Conservation (phyloP, 1,140 invertebrate species). For the Idris sp. region DNA sequence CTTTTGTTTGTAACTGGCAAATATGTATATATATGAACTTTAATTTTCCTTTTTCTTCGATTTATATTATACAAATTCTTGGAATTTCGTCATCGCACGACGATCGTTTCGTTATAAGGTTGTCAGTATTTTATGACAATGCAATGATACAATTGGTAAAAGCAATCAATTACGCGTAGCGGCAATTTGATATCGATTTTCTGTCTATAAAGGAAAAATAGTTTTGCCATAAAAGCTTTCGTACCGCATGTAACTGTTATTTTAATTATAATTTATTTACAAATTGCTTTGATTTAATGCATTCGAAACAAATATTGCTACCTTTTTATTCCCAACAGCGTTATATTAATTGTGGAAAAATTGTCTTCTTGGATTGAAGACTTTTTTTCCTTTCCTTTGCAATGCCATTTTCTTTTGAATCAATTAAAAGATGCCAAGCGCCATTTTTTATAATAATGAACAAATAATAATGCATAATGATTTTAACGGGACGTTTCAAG, state of each 20-base stretch:
- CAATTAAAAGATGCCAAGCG: slow-evolving; percentile 37
- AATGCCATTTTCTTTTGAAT: slow-evolving; percentile 25
- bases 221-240: slow-evolving; percentile 36
- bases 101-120: slow-evolving; percentile 7
- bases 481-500: slow-evolving; percentile 39
- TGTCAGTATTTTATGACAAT: slow-evolving; percentile 42
- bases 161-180: slow-evolving; percentile 32
- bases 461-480: slow-evolving; percentile 51
- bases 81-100: slow-evolving; percentile 25
- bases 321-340: too few relatives aligned
- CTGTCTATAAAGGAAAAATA: slow-evolving; percentile 24
- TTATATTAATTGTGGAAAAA: too few relatives aligned
- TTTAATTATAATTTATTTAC: slow-evolving; percentile 48
- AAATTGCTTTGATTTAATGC: slow-evolving; percentile 35
- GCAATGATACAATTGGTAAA: slow-evolving; percentile 44
- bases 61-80: slow-evolving; percentile 37
- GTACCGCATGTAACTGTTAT: slow-evolving; percentile 30
- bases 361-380: too few relatives aligned
- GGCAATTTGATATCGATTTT: slow-evolving; percentile 41
- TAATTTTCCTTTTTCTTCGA: slow-evolving; percentile 3
- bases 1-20: slow-evolving; percentile 31
- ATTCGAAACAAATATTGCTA: too few relatives aligned
- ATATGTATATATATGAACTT: slow-evolving; percentile 23
- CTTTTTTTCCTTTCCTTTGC: slow-evolving; percentile 5
- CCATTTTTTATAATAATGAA: slow-evolving; percentile 26